These are phyloP conservation scores for Lepisosteus osseus DNA, from an alignment of 2,113 vertebrate genomes.

Conservation along the genomic window DNA sequence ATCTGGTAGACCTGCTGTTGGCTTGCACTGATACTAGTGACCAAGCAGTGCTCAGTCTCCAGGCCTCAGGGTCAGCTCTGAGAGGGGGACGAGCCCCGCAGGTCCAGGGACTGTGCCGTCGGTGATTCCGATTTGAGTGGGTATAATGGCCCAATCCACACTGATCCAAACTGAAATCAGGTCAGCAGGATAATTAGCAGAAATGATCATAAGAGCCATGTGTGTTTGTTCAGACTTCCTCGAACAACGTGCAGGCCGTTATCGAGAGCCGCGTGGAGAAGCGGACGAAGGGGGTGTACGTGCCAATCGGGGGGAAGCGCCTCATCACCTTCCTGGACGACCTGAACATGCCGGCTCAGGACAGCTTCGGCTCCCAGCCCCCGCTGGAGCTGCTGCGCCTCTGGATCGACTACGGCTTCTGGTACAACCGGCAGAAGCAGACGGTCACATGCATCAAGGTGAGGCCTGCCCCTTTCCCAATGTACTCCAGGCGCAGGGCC, in stretches of 20 bases:
- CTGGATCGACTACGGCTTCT: conserved; percentile 87
- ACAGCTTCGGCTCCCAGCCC: conserved; percentile 81
- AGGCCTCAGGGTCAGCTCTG: too few species aligned
- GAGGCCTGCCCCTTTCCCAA: conserved; percentile 31
- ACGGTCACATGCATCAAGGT: conserved; percentile 77
- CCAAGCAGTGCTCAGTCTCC: too few species aligned
- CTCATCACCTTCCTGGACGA: conserved; percentile 84
- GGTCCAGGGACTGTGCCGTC: too few species aligned
- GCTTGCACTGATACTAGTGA: too few species aligned
- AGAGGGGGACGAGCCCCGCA: too few species aligned
- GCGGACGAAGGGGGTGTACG: conserved; percentile 76
- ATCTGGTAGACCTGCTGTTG: too few species aligned
- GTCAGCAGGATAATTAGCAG: too few species aligned
- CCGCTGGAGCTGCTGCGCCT: conserved; percentile 81
- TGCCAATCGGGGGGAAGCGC: conserved; percentile 75
- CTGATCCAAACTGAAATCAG: too few species aligned
- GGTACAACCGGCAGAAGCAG: conserved; percentile 81
- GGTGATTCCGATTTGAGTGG: too few species aligned
- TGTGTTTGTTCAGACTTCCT: conserved; percentile 67
- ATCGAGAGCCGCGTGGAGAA: conserved; percentile 81
- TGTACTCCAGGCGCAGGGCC: neutral
- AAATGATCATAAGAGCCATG: too few species aligned
- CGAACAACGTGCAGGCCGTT: conserved; percentile 77
- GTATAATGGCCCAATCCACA: too few species aligned
- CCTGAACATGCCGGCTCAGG: conserved; percentile 83